These are phyloP conservation scores for Cartodere bifasciata DNA, from an alignment of 2,888 invertebrate genomes.

Conservation along the genomic window DNA sequence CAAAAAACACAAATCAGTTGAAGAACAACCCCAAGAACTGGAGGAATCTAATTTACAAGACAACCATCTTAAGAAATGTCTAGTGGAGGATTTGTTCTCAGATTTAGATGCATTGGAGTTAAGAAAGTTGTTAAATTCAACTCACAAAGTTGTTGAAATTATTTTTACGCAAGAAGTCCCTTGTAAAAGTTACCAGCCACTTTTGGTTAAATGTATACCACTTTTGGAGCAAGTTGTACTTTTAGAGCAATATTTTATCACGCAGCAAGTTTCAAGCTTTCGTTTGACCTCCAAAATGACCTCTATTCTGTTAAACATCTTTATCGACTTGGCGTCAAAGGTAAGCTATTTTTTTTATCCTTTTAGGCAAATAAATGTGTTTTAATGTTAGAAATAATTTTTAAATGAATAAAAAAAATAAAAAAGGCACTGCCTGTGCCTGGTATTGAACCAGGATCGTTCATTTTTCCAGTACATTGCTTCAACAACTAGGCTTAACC, in stretches of 20 bases:
- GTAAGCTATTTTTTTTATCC: slow-evolving; percentile 25
- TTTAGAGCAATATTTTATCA: slow-evolving; percentile 66
- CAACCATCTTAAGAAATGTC: slow-evolving; percentile 51
- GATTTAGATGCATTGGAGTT: slow-evolving; percentile 51
- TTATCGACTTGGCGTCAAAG: slow-evolving; percentile 68
- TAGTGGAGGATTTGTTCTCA: slow-evolving; percentile 47
- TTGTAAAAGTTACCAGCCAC: slow-evolving; percentile 19
- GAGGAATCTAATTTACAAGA: slow-evolving; percentile 43
- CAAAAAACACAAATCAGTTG: slow-evolving; percentile 18
- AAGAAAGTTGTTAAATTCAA: slow-evolving; percentile 27
- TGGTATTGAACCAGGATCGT: no score
- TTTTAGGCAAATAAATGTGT: slow-evolving; percentile 1
- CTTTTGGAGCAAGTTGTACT: slow-evolving; percentile 65
- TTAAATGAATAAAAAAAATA: no score
- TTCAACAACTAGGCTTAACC: no score
- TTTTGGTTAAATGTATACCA: slow-evolving; percentile 39
- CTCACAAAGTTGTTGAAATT: slow-evolving; percentile 30
- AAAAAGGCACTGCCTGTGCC: no score
- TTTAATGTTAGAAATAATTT: background rate
- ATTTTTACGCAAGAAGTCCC: slow-evolving; percentile 34
- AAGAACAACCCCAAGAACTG: slow-evolving; percentile 26
- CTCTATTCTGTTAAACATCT: slow-evolving; percentile 70
- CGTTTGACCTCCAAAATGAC: slow-evolving; percentile 72
- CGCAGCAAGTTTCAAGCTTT: slow-evolving; percentile 65
- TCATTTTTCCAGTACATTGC: no score